phyloP scores from a whole-genome alignment of 2,797 vertebrate species.

The Ispidina lecontei region DNA sequence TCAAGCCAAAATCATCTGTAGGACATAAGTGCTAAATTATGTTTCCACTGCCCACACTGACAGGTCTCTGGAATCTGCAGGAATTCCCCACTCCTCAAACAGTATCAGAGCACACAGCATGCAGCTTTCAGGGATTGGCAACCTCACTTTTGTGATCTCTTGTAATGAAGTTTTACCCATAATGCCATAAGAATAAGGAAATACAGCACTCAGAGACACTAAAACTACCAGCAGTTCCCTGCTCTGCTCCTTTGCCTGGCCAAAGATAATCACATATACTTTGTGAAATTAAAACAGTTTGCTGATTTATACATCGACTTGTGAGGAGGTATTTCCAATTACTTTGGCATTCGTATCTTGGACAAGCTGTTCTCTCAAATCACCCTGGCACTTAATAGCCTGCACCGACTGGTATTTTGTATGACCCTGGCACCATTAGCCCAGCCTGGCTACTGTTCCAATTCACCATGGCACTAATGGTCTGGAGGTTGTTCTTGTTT shows the following conservation, averaged over 20 bases:
- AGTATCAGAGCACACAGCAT: conserved; percentile 24
- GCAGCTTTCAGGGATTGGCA: conserved; percentile 59
- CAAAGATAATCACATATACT: conserved; percentile 58
- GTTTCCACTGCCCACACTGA: conserved; percentile 56
- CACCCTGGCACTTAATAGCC: conserved; percentile 77
- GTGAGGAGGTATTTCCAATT: conserved; percentile 77
- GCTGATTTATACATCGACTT: conserved; percentile 68
- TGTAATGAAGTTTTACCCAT: conserved; percentile 47
- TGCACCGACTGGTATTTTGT: conserved; percentile 67
- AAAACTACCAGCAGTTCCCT: conserved; percentile 35
- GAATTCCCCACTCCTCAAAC: conserved; percentile 63
- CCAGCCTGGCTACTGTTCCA: conserved; percentile 76
- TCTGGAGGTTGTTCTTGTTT: conserved; percentile 79
- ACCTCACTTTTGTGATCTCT: not conserved
- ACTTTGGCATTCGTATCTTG: conserved; percentile 79
- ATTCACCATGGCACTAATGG: conserved; percentile 75
- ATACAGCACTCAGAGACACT: conserved; percentile 11
- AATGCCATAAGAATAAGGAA: conserved; percentile 31
- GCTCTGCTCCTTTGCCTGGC: not conserved
- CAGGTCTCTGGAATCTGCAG: conserved; percentile 61
- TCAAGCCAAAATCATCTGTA: conserved; percentile 55
- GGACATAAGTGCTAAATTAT: conserved; percentile 67
- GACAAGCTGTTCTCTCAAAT: conserved; percentile 82
- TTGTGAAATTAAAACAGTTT: conserved; percentile 74
- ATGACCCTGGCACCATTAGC: conserved; percentile 79